Percentiles rank a stretch among this genome's conserved stretches.
phyloP scores from a whole-genome alignment of 2,888 invertebrate genomes.

The Periphyllus acericola region DNA sequence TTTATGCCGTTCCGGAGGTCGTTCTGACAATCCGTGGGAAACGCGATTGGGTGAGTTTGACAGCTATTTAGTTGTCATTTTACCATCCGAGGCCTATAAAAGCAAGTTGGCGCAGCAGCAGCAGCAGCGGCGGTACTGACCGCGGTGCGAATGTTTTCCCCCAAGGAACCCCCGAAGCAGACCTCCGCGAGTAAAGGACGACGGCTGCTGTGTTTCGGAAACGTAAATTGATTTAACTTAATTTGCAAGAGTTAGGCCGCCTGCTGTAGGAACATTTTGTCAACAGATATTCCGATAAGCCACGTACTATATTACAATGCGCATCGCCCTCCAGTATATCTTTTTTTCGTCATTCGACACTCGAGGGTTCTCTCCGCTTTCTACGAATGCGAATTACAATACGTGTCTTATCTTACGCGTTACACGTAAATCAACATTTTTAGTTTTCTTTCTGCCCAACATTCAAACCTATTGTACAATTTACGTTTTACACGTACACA shows the following conservation, averaged over 20 bases:
- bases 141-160: neutral
- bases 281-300: conserved; percentile 29
- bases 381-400: conserved; percentile 10
- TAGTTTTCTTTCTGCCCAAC: neutral
- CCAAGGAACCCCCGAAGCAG: neutral
- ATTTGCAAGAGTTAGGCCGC: neutral
- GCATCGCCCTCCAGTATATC: neutral
- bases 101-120: no score
- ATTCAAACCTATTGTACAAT: neutral
- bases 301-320: conserved; percentile 13
- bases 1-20: neutral
- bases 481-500: neutral
- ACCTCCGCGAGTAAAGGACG: neutral
- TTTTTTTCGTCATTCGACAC: neutral
- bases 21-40: neutral
- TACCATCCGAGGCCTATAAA: no score
- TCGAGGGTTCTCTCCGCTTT: conserved; percentile 10
- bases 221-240: neutral
- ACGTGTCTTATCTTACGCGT: conserved; percentile 26
- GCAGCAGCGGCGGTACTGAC: no score
- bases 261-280: conserved; percentile 2
- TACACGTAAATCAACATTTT: neutral
- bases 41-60: neutral
- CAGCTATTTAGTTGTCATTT: neutral
- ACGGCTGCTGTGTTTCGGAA: neutral